A percentile compares a stretch with the other conserved stretches of the same genome.
phyloP scores from a whole-genome alignment of 2,113 vertebrate genomes.

The Astur gentilis region DNA sequence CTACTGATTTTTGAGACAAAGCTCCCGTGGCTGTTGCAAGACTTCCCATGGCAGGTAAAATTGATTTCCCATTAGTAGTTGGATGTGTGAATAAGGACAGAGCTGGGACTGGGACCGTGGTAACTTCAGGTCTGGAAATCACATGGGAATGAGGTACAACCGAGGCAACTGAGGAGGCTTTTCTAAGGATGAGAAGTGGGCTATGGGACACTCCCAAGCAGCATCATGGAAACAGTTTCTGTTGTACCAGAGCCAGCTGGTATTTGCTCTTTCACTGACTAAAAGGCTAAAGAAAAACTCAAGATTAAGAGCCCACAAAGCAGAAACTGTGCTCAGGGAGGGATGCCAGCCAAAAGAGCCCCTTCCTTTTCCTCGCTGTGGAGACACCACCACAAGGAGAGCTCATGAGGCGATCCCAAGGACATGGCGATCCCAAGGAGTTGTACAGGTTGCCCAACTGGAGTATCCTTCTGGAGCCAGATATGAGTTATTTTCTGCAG shows the following conservation, averaged over 20 bases:
- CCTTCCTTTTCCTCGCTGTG: background rate
- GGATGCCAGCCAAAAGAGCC: background rate
- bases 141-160: background rate
- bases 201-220: background rate
- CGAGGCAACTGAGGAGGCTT: background rate
- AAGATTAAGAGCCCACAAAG: background rate
- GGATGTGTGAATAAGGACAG: background rate
- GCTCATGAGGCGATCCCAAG: background rate
- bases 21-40: background rate
- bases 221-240: background rate
- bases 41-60: background rate
- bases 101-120: background rate
- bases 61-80: background rate
- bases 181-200: background rate
- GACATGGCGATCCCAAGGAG: accelerated
- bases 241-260: background rate
- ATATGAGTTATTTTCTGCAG: background rate
- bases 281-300: background rate
- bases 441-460: background rate
- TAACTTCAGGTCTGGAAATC: background rate
- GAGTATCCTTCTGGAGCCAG: background rate
- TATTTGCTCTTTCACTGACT: background rate
- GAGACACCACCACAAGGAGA: background rate
- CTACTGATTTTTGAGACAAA: background rate
- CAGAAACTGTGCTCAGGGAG: background rate